These are phyloP conservation scores for Hoplostethus atlanticus DNA, from an alignment of 2,797 vertebrate species.

Conservation along the genomic window DNA sequence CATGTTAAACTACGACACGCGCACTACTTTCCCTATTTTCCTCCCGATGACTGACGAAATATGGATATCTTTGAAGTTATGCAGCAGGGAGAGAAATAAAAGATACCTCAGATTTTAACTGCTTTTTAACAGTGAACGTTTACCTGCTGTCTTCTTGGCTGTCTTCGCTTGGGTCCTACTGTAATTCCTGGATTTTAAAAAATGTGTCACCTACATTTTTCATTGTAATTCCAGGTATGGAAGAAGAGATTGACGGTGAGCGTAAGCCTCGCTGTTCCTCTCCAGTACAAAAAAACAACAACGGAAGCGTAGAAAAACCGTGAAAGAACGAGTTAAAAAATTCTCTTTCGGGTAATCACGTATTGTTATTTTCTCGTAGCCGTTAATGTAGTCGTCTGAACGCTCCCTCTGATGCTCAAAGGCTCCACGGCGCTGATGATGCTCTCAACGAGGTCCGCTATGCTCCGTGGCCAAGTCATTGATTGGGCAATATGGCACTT, in stretches of 20 bases:
- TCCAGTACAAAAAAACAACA: slow-evolving; percentile 1
- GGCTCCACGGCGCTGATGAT: slow-evolving; percentile 44
- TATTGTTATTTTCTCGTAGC: slow-evolving; percentile 16
- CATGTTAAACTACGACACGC: slow-evolving; percentile 19
- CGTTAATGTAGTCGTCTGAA: slow-evolving; percentile 40
- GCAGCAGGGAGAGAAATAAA: slow-evolving; percentile 3
- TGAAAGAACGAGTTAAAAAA: slow-evolving; percentile 11
- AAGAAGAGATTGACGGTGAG: slow-evolving; percentile 54
- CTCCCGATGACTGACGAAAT: neutral
- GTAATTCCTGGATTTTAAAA: slow-evolving; percentile 32
- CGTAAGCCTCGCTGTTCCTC: slow-evolving; percentile 20
- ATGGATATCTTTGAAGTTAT: slow-evolving; percentile 48
- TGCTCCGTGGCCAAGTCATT: slow-evolving; percentile 50
- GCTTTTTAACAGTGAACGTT: neutral
- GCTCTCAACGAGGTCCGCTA: slow-evolving; percentile 61
- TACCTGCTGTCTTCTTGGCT: slow-evolving; percentile 51
- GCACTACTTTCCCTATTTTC: neutral
- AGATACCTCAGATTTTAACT: too few relatives aligned
- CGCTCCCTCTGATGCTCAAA: slow-evolving; percentile 38
- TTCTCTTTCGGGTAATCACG: slow-evolving; percentile 8
- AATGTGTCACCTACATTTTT: slow-evolving; percentile 74
- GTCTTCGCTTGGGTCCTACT: slow-evolving; percentile 17
- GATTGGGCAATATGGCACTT: slow-evolving; percentile 75
- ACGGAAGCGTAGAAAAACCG: slow-evolving; percentile 23
- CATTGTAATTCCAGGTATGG: slow-evolving; percentile 72